Evolutionary conservation across 2,113 vertebrate species (phyloP), one percentile per base, ranked within the genome.

Genomic region (Bolborhynchus lineola): DNA sequence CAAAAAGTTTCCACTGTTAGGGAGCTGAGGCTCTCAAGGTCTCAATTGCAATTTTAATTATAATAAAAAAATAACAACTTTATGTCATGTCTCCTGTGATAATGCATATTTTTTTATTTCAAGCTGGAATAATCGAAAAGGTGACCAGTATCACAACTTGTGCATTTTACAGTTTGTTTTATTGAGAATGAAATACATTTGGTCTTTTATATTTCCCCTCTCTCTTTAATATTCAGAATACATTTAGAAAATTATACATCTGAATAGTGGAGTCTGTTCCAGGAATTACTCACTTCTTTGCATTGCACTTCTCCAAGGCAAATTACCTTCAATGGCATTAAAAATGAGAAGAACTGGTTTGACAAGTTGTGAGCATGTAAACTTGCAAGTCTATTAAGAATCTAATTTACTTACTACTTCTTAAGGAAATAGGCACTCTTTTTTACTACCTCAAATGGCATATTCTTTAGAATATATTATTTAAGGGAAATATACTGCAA

Each of bases 261-360:
- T 92, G 57, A 78, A 93, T 20, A 86, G 57, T 42, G 6, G 21
- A 53, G 1, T 16, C 37, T 92, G 35, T 46, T 86, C 37, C 23
- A 71, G 42, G 52, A 87, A 64, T 76, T 9, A 71, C 4, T 79
- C 23, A n/a, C 23, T 65, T 81, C n/a, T 75, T 82, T 52, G 19
- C 44, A 63, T 39, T 64, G 26, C 39, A 62, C 16, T 63, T 86
- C 37, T 92, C 42, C 16, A n/a, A 79, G 44, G 69, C 81, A 95
- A 93, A 95, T 88, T 92, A 67, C 64, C 41, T 81, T 95, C 92
- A 96, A 88, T 52, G 78, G 42, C n/a, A 74, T 31, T 74, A 70
- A 90, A 96, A 90, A 64, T 65, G 35, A 77, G 75, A 85, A 83
- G 55, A 86, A 55, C 42, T 63, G 16, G 33, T 85, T 93, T 95